A percentile compares a stretch with the other conserved stretches of the same genome.
Evolutionary conservation across 2,888 invertebrate species (phyloP).

Genomic region (Cantharis flavilabris): DNA sequence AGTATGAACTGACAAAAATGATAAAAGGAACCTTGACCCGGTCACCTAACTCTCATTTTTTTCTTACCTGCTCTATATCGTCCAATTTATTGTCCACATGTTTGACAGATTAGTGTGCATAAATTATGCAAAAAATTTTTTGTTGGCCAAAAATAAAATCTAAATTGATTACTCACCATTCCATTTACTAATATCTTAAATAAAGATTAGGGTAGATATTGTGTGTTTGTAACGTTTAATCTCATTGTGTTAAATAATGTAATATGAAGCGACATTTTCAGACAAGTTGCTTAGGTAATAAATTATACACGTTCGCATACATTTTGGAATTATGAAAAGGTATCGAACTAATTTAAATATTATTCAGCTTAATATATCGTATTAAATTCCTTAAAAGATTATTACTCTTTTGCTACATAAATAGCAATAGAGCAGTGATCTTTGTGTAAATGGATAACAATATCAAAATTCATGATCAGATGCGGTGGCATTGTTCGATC

Average conservation of each 20-base stretch:
- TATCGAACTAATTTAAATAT: neutral
- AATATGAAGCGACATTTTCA: neutral
- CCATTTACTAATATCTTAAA: neutral
- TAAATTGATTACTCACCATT: neutral
- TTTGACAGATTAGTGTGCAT: neutral
- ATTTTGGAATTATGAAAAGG: neutral
- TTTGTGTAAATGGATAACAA: neutral
- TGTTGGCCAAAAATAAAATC: neutral
- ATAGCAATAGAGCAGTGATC: constrained; percentile 11
- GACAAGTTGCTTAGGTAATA: neutral
- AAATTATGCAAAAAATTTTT: neutral
- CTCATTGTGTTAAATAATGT: neutral
- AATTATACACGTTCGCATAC: neutral
- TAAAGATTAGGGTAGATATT: neutral
- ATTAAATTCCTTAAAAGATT: neutral
- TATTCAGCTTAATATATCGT: neutral
- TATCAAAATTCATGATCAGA: constrained; percentile 10
- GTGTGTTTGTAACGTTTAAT: neutral
- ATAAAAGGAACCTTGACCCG: constrained; percentile 27
- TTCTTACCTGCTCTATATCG: neutral
- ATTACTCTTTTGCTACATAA: neutral
- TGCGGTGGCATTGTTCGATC: constrained; percentile 11
- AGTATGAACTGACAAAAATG: constrained; percentile 5
- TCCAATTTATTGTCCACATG: neutral
- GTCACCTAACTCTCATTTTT: constrained; percentile 17